Evolutionary conservation across 2,888 invertebrate species (phyloP), one percentile per base, ranked within the genome.

Genomic region (Zaprionus lineosus): DNA sequence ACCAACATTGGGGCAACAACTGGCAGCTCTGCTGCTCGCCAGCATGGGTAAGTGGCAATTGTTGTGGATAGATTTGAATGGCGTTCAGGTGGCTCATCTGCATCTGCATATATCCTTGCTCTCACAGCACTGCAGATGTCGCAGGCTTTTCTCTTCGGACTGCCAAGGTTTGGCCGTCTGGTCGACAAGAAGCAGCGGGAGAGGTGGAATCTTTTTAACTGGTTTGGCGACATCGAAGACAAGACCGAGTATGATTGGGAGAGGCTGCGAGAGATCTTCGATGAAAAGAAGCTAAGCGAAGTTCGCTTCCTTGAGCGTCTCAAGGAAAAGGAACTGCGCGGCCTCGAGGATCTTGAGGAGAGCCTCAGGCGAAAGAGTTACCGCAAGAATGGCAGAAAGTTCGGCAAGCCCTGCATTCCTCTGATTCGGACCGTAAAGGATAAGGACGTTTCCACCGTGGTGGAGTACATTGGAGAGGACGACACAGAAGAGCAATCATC

Each of bases 211-310:
- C 46, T 84, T 9, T 61, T 84, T 28, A 74, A 82, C 46, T 57
- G 70, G 46, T 79, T 71, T 9, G 8, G 9, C 5, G 68, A 19
- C 16, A 76, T 71, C 15, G 33, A 36, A 26, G 74, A 74, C 24
- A 78, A 85, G 43, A 66, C 67, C 12, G 34, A 11, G 31, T 21
- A 41, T 7, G 75, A 84, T 29, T 66, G 36, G 60, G 75, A 82
- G 24, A 85, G 84, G 28, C 21, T 85, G 18, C 78, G 83, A 6
- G 18, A 75, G 16, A 75, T 58, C 48, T 65, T 72, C 34, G 79
- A 85, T 6, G 66, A 72, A 0, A 84, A 79, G 26, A 82, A 84
- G 21, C 62, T 69, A 3, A 75, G 75, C n/a, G 16, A 53, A 84
- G 7, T 36, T 78, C 8, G 29, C 3, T 31, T 79, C 47, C 74